Base-by-base conservation (phyloP, 2,113 vertebrate species). In the Hippocampus mohnikei region DNA sequence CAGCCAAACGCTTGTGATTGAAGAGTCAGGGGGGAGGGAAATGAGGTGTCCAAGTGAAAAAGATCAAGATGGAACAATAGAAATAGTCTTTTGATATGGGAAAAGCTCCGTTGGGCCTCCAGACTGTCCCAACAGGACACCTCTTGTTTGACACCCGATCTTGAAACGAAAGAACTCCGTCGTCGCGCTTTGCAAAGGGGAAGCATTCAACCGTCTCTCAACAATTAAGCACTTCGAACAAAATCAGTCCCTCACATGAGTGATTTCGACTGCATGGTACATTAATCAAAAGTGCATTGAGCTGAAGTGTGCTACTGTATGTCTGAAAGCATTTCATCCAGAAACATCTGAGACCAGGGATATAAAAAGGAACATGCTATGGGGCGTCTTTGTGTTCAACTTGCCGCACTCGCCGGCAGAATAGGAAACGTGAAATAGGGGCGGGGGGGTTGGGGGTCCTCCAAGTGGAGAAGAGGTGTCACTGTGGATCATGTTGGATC, bases 1-100 rank as follows among this genome's bases (percentile, higher is more conserved):
- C 79, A 91, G 86, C 80, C 77, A 80, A 81, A 87, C 66, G 67
- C 61, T 67, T 52, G 79, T 80, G 75, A 88, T 77, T 77, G 87
- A 90, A 74, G 80, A 85, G 66, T 73, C 69, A 13, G 25, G 3
- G 65, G 52, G 16, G 63, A 44, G 71, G 8, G n/a, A 29, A 7
- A 23, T 55, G 21, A 50, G 62, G 40, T 9, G 7, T 29, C 0
- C 52, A 74, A 52, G 13, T 29, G 58, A 80, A 63, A 53, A 23
- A 64, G 71, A 78, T 56, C 66, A 74, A 70, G 74, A 62, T 13
- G 29, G 56, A 33, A 73, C 69, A 70, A 21, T 68, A 70, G 8
- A 16, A 3, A 37, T 27, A 16, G 23, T 5, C 13, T 70, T 53
- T 77, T 72, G 2, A 41, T 78, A 67, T 58, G 72, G 63, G 46